phyloP scores from a whole-genome alignment of 2,888 invertebrate genomes.

The Pediacus dermestoides region DNA sequence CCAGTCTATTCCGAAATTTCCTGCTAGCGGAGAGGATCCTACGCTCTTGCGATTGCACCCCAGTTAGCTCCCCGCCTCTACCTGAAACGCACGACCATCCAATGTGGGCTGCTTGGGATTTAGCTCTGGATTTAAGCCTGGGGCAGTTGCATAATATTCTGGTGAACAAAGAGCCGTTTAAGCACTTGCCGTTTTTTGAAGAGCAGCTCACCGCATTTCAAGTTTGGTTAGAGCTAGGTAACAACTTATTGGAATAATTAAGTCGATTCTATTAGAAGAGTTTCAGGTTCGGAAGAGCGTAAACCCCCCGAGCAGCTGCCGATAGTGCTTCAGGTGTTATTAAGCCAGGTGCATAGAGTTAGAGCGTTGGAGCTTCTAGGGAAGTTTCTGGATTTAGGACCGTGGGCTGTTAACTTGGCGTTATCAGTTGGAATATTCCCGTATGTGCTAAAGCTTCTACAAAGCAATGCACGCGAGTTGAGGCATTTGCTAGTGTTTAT shows the following conservation, averaged over 20 bases:
- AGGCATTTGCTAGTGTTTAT: conserved; percentile 93
- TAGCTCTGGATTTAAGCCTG: conserved; percentile 90
- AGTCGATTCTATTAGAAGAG: neutral
- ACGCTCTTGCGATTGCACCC: conserved; percentile 94
- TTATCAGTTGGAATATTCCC: conserved; percentile 98
- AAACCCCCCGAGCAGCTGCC: conserved; percentile 94
- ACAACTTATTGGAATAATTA: conserved; percentile 21
- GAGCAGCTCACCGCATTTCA: conserved; percentile 98
- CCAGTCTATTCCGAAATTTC: conserved; percentile 95
- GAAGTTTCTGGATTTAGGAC: conserved; percentile 90
- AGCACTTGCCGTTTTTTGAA: conserved; percentile 90
- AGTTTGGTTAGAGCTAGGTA: conserved; percentile 83
- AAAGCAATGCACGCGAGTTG: conserved; percentile 90
- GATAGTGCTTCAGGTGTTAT: conserved; percentile 85
- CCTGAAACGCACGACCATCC: conserved; percentile 88
- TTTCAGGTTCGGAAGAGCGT: conserved; percentile 62
- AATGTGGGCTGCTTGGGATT: conserved; percentile 98
- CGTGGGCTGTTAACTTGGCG: conserved; percentile 93
- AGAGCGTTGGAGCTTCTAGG: conserved; percentile 92
- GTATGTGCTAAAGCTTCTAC: conserved; percentile 93
- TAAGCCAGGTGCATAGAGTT: conserved; percentile 82
- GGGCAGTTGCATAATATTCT: conserved; percentile 81
- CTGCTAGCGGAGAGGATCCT: conserved; percentile 94
- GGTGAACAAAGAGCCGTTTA: conserved; percentile 59
- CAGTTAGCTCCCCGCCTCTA: conserved; percentile 87